Evolutionary conservation across 2,888 invertebrate species (phyloP).

Genomic region (Epinotia bilunana): DNA sequence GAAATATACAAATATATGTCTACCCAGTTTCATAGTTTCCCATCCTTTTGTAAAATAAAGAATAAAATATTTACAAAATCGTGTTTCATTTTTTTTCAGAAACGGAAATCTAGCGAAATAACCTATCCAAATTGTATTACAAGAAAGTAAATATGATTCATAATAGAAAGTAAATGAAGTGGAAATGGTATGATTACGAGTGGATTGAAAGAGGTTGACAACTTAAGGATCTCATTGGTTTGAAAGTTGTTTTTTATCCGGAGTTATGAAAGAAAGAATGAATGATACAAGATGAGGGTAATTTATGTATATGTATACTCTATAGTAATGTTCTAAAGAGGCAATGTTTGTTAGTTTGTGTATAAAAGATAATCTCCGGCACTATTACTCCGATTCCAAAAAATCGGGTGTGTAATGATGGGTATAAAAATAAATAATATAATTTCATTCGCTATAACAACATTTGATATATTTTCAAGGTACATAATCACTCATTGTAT

Average conservation of each 20-base stretch:
- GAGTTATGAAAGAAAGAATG: slow-evolving; percentile 3
- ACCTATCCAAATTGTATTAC: slow-evolving; percentile 5
- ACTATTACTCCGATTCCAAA: too few relatives aligned
- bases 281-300: background rate
- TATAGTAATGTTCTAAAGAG: too few relatives aligned
- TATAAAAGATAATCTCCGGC: too few relatives aligned
- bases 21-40: slow-evolving; percentile 48
- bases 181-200: background rate
- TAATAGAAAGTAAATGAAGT: slow-evolving; percentile 6
- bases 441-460: too few relatives aligned
- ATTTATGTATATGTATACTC: too few relatives aligned
- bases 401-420: too few relatives aligned
- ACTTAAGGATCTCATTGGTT: background rate
- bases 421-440: too few relatives aligned
- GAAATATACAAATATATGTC: slow-evolving; percentile 20
- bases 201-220: background rate
- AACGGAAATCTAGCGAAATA: slow-evolving; percentile 9
- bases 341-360: too few relatives aligned
- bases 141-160: slow-evolving; percentile 5
- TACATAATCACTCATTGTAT: too few relatives aligned
- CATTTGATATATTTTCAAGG: too few relatives aligned
- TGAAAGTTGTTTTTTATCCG: background rate
- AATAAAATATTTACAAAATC: slow-evolving; percentile 54
- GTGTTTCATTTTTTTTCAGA: slow-evolving; percentile 40
- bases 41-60: slow-evolving; percentile 59